Conservation (phyloP, 2,888 invertebrate species). For the Conus canariensis region DNA sequence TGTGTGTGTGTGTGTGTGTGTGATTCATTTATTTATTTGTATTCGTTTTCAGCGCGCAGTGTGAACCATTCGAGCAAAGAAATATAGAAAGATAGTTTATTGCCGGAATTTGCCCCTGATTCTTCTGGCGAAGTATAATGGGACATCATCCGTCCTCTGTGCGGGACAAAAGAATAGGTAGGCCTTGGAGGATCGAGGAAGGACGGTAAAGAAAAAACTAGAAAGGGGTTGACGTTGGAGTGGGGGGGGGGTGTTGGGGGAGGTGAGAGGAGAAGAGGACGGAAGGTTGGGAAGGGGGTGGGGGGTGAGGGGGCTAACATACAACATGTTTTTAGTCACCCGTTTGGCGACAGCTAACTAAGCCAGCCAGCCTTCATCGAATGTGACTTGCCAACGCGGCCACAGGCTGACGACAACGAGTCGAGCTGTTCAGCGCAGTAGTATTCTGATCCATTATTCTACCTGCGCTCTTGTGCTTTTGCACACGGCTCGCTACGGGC, state of each 20-base stretch:
- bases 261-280: neutral
- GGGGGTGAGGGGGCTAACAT: neutral
- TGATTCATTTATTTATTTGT: no score
- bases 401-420: neutral
- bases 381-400: neutral
- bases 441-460: neutral
- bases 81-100: no score
- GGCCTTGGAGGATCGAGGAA: no score
- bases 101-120: no score
- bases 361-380: neutral
- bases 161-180: no score
- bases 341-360: neutral
- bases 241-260: neutral
- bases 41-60: neutral
- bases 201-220: no score
- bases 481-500: conserved; percentile 18
- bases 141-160: no score
- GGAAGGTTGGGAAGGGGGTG: no score
- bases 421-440: neutral
- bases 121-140: no score
- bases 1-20: no score
- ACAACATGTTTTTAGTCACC: no score
- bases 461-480: conserved; percentile 1
- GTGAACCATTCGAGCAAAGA: no score
- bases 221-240: neutral